Evolutionary conservation across 2,113 vertebrate species (phyloP).

Genomic region (Petrocephalus microphthalmus): DNA sequence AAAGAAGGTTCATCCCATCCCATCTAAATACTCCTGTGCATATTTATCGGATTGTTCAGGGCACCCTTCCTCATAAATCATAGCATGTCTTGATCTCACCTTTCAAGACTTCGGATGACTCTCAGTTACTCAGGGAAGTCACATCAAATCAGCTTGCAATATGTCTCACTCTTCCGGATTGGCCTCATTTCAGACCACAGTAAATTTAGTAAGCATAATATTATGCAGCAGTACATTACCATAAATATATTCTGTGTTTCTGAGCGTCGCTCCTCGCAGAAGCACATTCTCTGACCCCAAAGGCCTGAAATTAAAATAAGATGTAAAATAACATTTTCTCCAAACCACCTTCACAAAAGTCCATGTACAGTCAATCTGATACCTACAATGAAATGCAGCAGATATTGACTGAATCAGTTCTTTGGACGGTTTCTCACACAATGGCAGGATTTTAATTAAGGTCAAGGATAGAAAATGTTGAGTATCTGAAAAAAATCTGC

Average conservation of each 20-base stretch:
- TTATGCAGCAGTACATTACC: conserved; percentile 60
- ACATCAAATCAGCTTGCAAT: background rate
- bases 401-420: background rate
- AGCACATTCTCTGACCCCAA: conserved; percentile 91
- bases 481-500: background rate
- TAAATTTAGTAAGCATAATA: background rate
- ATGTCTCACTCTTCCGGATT: background rate
- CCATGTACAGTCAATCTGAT: background rate
- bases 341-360: background rate
- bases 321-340: background rate
- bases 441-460: background rate
- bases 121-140: background rate
- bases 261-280: conserved; percentile 89
- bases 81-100: background rate
- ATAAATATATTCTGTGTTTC: conserved; percentile 86
- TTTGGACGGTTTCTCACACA: background rate
- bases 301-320: conserved; percentile 59
- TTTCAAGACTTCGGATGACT: background rate
- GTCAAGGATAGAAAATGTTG: background rate
- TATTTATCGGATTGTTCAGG: background rate
- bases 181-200: background rate
- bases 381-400: background rate
- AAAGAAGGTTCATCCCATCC: background rate
- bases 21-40: background rate
- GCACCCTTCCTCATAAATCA: background rate